phyloP scores from a whole-genome alignment of 2,113 vertebrate genomes.

The Pterocles orientalis region DNA sequence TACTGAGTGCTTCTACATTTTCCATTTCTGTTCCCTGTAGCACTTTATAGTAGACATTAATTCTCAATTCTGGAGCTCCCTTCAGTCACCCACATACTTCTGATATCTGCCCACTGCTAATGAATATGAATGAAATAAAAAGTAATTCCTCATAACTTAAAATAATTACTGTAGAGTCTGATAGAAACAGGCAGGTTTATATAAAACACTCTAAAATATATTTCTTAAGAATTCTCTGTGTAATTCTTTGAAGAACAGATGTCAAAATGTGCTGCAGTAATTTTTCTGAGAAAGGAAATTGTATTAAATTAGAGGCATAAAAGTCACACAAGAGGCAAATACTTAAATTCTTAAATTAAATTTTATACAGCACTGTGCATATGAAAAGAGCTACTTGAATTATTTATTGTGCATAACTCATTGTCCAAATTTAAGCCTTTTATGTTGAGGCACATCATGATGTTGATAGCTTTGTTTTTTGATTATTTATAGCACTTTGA shows the following conservation, averaged over 20 bases:
- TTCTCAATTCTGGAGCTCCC: background rate
- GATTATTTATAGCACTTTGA: background rate
- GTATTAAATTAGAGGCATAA: constrained; percentile 28
- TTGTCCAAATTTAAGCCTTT: constrained; percentile 16
- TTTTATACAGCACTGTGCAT: background rate
- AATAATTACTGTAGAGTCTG: constrained; percentile 18
- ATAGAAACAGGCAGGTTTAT: constrained; percentile 21
- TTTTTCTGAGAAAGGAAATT: constrained; percentile 28
- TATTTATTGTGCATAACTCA: constrained; percentile 29
- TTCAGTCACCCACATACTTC: background rate
- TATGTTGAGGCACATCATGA: background rate
- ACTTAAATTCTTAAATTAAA: constrained; percentile 48
- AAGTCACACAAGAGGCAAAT: constrained; percentile 20
- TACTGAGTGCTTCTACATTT: background rate
- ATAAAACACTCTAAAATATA: constrained; percentile 3
- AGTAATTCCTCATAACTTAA: constrained; percentile 1
- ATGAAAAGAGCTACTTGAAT: constrained; percentile 9
- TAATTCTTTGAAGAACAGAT: constrained; percentile 12
- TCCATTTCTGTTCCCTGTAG: background rate
- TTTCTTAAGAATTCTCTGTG: constrained; percentile 7
- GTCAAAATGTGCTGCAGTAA: constrained; percentile 17
- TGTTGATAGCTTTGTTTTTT: constrained; percentile 12
- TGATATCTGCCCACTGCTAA: constrained; percentile 23
- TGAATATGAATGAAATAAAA: constrained; percentile 50
- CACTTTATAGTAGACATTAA: background rate